phyloP scores from a whole-genome alignment of 2,797 vertebrate species.

The Myotis daubentonii region DNA sequence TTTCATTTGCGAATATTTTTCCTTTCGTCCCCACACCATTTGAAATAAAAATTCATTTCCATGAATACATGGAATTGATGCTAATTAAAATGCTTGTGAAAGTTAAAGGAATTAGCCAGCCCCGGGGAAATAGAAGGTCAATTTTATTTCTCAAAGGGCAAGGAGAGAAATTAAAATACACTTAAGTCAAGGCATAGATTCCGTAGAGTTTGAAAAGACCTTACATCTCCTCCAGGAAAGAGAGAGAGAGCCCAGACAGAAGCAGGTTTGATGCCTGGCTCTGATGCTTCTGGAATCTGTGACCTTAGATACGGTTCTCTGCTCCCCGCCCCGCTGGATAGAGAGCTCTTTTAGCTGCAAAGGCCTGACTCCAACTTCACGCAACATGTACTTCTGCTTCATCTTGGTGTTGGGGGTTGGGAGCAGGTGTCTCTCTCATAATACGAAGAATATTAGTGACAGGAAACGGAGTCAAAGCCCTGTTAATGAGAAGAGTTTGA shows the following conservation, averaged over 20 bases:
- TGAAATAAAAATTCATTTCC: constrained; percentile 76
- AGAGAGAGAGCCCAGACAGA: neutral
- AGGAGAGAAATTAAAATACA: constrained; percentile 67
- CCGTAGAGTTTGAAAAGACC: constrained; percentile 50
- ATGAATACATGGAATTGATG: constrained; percentile 65
- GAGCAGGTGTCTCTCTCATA: neutral
- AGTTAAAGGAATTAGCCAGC: constrained; percentile 59
- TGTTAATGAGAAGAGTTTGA: neutral
- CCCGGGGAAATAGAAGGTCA: constrained; percentile 74
- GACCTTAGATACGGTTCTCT: neutral
- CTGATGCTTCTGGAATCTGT: neutral
- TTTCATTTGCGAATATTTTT: constrained; percentile 61
- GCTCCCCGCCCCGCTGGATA: accelerated
- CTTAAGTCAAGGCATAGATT: constrained; percentile 64
- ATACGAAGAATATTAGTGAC: neutral
- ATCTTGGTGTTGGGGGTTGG: neutral
- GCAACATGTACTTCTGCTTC: neutral
- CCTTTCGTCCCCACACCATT: constrained; percentile 58
- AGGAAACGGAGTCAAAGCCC: neutral
- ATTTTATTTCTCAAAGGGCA: constrained; percentile 76
- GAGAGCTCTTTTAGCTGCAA: neutral
- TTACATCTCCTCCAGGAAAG: constrained; percentile 26
- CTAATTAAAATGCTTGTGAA: constrained; percentile 75
- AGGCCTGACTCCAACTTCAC: neutral
- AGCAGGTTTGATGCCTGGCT: neutral